Conservation (phyloP, 2,797 vertebrate species). For the Luscinia luscinia region DNA sequence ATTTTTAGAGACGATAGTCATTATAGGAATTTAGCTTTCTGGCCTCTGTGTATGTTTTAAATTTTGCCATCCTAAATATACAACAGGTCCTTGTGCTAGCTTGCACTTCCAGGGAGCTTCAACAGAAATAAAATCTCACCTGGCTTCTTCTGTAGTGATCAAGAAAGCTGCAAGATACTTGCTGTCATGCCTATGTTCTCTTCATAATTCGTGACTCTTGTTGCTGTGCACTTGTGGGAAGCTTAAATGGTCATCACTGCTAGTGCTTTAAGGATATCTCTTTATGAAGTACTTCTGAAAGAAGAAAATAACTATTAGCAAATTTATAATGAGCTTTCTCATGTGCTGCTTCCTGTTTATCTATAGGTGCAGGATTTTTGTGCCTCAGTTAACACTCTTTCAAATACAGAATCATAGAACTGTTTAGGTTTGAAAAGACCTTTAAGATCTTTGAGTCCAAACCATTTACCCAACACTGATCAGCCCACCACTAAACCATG, state of each 20-base stretch:
- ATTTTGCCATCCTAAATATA: not conserved
- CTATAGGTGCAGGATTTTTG: not conserved
- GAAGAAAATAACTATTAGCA: slow-evolving; percentile 28
- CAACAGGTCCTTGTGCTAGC: not conserved
- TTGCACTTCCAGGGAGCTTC: not conserved
- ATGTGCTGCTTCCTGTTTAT: not conserved
- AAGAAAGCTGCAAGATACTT: not conserved
- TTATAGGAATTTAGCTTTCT: not conserved
- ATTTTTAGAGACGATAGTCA: not conserved
- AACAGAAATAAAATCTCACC: not conserved
- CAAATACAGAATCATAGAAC: not conserved
- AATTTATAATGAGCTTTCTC: slow-evolving; percentile 13
- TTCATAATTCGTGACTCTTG: not conserved
- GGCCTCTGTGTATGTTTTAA: not conserved
- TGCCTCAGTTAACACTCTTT: not conserved
- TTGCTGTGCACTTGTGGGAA: not conserved
- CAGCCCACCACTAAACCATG: not conserved
- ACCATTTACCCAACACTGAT: not conserved
- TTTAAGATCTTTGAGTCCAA: not conserved
- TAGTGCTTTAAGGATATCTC: not conserved
- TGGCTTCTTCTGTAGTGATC: not conserved
- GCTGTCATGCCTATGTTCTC: not conserved
- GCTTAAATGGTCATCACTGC: not conserved
- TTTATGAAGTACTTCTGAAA: not conserved
- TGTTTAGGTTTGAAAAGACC: not conserved